phyloP scores from a whole-genome alignment of 2,888 invertebrate species.

The Harpagoxenus sublaevis region DNA sequence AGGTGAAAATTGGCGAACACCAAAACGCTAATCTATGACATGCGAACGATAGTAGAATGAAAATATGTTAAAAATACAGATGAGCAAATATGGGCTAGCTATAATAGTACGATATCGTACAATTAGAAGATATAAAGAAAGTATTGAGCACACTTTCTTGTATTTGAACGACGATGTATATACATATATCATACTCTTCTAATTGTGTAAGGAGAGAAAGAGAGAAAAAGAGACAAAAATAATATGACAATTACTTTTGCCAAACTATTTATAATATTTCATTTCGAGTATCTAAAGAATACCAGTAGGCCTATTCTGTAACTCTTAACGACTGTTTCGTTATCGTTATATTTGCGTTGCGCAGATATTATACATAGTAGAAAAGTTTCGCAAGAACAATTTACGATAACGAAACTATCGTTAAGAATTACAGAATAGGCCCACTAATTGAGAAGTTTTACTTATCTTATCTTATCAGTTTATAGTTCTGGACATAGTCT shows the following conservation, averaged over 20 bases:
- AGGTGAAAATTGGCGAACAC: conserved; percentile 30
- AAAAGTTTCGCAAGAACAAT: too few relatives aligned
- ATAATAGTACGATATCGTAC: background rate
- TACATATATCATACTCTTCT: background rate
- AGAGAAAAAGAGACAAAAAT: background rate
- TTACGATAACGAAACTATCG: too few relatives aligned
- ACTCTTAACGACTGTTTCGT: too few relatives aligned
- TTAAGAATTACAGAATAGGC: too few relatives aligned
- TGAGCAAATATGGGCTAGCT: background rate
- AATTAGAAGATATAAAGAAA: background rate
- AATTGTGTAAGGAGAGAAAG: background rate
- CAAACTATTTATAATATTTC: background rate
- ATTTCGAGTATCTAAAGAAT: background rate
- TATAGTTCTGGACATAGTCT: background rate
- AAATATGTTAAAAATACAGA: background rate
- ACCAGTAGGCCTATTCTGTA: too few relatives aligned
- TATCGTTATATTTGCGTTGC: too few relatives aligned
- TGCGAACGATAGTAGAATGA: background rate
- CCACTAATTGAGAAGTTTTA: background rate
- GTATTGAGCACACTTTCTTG: background rate
- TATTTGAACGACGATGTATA: background rate
- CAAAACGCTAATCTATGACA: background rate
- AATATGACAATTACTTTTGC: background rate
- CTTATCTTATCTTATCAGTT: background rate
- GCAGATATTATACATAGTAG: too few relatives aligned